A percentile compares a stretch with the other conserved stretches of the same genome.
Conservation (phyloP, 2,113 vertebrate genomes). For the Acrocephalus arundinaceus region DNA sequence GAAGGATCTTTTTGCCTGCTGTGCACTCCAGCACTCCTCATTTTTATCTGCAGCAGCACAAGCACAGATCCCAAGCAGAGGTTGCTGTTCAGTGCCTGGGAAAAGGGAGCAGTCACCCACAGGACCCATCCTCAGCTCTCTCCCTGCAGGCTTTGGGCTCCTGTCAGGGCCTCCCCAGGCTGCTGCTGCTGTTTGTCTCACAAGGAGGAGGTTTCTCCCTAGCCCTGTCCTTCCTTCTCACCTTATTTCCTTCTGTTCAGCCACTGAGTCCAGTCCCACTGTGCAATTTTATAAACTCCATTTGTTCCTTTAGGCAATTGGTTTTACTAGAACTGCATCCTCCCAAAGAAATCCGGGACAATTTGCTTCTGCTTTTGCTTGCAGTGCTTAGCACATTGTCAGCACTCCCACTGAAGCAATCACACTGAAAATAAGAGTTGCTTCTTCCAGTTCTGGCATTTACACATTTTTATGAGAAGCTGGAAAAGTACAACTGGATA, state of each 20-base stretch:
- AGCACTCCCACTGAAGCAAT: neutral
- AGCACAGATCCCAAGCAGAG: neutral
- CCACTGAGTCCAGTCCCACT: neutral
- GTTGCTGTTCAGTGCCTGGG: neutral
- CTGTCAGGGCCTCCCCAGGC: neutral
- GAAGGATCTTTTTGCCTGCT: neutral
- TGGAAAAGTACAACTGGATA: neutral
- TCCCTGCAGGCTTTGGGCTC: neutral
- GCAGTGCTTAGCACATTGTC: neutral
- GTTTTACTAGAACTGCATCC: neutral
- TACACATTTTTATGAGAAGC: neutral
- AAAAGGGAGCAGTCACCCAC: neutral
- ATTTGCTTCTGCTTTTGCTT: neutral
- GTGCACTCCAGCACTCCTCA: neutral
- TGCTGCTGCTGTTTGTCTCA: neutral
- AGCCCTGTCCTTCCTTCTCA: neutral
- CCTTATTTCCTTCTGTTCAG: neutral
- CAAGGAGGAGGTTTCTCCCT: neutral
- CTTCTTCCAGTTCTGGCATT: conserved; percentile 34
- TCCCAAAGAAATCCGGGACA: neutral
- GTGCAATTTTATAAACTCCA: neutral
- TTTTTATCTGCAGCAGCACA: neutral
- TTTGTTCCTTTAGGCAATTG: neutral
- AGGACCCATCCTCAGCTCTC: neutral
- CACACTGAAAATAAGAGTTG: neutral